These are phyloP conservation scores for Drosophila quinaria DNA, from an alignment of 2,888 invertebrate genomes.

Conservation along the genomic window DNA sequence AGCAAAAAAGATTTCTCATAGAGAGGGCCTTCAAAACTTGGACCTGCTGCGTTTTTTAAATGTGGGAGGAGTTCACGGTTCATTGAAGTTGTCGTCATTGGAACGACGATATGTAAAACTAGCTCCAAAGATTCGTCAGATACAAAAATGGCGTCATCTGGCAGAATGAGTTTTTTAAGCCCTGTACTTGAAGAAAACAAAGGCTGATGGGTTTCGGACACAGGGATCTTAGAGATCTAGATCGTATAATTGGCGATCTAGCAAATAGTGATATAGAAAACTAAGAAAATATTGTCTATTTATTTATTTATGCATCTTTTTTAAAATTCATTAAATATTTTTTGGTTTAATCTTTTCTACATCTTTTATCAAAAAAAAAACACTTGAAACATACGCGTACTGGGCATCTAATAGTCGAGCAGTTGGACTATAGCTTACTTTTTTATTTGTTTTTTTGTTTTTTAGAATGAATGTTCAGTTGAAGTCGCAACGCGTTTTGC, in stretches of 20 bases:
- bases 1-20: background rate
- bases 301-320: too few relatives aligned
- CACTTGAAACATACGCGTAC: too few relatives aligned
- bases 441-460: background rate
- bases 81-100: conserved; percentile 55
- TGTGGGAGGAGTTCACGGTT: conserved; percentile 37
- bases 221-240: too few relatives aligned
- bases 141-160: conserved; percentile 71
- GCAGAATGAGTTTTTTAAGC: conserved; percentile 10
- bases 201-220: background rate
- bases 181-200: background rate
- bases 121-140: conserved; percentile 37
- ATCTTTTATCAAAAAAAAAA: too few relatives aligned
- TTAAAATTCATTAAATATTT: too few relatives aligned
- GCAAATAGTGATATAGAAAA: too few relatives aligned
- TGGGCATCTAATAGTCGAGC: background rate
- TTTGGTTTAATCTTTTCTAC: too few relatives aligned
- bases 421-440: background rate
- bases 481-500: conserved; percentile 48
- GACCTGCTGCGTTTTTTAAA: background rate
- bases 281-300: too few relatives aligned
- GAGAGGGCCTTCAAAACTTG: conserved; percentile 15
- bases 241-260: too few relatives aligned
- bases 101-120: conserved; percentile 37
- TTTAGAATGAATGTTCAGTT: conserved; percentile 21